Base-by-base conservation (phyloP, 2,797 vertebrate genomes). In the Neostethus bicornis region DNA sequence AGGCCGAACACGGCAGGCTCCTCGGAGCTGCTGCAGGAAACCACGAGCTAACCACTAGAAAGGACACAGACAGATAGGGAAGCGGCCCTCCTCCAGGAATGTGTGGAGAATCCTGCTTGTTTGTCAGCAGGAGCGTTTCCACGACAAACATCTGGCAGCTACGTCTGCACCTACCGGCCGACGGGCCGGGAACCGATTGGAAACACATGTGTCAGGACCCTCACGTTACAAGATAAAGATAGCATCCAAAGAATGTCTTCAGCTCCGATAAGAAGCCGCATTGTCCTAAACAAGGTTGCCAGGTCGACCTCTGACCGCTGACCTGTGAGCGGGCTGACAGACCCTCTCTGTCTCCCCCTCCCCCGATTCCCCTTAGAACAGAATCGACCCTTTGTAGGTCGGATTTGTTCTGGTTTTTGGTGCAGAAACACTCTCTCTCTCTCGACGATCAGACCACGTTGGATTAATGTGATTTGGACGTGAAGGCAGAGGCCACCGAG, bases 341-440 rank as follows among this genome's bases (percentile, higher is more conserved):
- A 65, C 76, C 77, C 44, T 20, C 66, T 79, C 75, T 77, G 74
- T 84, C 52, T 60, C 65, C 62, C 67, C 77, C 21, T 77, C 81
- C 75, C 19, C 75, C 66, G 75, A 73, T 74, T 75, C 64, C 80
- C 71, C 84, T 73, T 47, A 63, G 73, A 72, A 49, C 73, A 89
- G 89, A 90, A 91, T 90, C 83, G 54, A 19, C 83, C 84, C 88
- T 91, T 89, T 91, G 86, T 90, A 77, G 17, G 68, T 77, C 71
- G 72, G 83, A 85, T 87, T 85, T 89, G 86, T 89, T 85, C 73
- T 81, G 83, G 57, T 82, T 85, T 85, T 74, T 80, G n/a, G n/a
- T n/a, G n/a, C n/a, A n/a, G n/a, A n/a, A n/a, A n/a, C 53, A 42
- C 29, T 51, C 70, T 66, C 43, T 60, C 19, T 28, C 39, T 47